Evolutionary conservation across 1,140 invertebrate genomes (phyloP).

Genomic region (Episyrphus balteatus): DNA sequence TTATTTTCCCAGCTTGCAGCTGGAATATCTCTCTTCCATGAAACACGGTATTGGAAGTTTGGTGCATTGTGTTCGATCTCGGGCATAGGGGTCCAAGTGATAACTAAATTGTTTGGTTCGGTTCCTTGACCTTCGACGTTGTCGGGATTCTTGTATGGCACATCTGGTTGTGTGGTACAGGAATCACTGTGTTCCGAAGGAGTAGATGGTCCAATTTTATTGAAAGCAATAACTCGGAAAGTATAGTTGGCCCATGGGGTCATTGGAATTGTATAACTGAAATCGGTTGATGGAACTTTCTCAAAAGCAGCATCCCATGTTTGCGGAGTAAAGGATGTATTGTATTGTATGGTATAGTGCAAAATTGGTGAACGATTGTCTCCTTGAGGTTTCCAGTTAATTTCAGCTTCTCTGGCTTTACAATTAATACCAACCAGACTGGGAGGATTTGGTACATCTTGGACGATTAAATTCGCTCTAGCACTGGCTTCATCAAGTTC

Average conservation of each 20-base stretch:
- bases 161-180: constrained; percentile 78
- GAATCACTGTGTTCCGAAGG: constrained; percentile 70
- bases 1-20: constrained; percentile 59
- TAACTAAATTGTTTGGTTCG: constrained; percentile 79
- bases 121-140: constrained; percentile 87
- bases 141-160: constrained; percentile 89
- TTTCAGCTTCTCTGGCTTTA: constrained; percentile 53
- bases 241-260: constrained; percentile 94
- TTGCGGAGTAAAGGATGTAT: constrained; percentile 89
- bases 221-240: constrained; percentile 85
- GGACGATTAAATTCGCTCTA: constrained; percentile 81
- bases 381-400: constrained; percentile 78
- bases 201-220: constrained; percentile 82
- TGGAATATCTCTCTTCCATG: constrained; percentile 69
- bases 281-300: constrained; percentile 68
- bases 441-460: constrained; percentile 91
- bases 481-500: constrained; percentile 74
- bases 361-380: constrained; percentile 92
- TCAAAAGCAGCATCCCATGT: constrained; percentile 73
- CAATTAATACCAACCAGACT: constrained; percentile 55
- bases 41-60: constrained; percentile 83
- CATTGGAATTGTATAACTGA: constrained; percentile 61
- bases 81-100: constrained; percentile 92
- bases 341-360: constrained; percentile 84
- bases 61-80: constrained; percentile 94